Percentiles rank a stretch among this genome's conserved stretches.
Evolutionary conservation across 2,797 vertebrate genomes (phyloP).

Genomic region (Sebastes diaconus): DNA sequence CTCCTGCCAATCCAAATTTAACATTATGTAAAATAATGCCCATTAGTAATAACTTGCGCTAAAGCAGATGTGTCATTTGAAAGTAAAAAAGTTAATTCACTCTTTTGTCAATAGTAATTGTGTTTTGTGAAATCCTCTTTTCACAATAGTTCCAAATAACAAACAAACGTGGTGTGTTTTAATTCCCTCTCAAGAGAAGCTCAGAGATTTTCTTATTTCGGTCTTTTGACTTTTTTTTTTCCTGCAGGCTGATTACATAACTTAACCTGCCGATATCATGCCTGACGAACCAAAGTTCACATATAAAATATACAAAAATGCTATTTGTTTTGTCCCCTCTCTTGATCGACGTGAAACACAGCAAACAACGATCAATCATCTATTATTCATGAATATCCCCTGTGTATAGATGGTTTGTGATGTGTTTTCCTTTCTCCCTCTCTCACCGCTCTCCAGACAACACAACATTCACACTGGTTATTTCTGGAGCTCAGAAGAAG

Average conservation of each 20-base stretch:
- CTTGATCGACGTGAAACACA: not conserved
- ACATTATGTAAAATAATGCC: slow-evolving; percentile 1
- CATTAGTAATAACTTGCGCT: not conserved
- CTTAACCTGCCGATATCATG: not conserved
- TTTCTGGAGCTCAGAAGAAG: slow-evolving; percentile 31
- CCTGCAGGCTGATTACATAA: not conserved
- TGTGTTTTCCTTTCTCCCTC: slow-evolving; percentile 2
- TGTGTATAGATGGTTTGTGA: not conserved
- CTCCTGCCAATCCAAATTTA: not conserved
- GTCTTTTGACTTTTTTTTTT: not conserved
- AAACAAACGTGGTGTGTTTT: not conserved
- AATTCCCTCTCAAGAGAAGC: not conserved
- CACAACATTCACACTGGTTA: slow-evolving; percentile 24
- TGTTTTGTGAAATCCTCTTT: slow-evolving; percentile 10
- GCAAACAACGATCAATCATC: slow-evolving; percentile 7
- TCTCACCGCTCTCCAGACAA: slow-evolving; percentile 5
- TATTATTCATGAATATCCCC: slow-evolving; percentile 26
- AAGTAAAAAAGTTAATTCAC: not conserved
- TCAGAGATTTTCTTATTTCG: not conserved
- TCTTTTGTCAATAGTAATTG: slow-evolving; percentile 2
- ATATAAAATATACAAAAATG: not conserved
- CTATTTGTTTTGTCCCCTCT: not conserved
- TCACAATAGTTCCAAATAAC: not conserved
- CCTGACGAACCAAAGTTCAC: not conserved
- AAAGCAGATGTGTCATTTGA: not conserved